These are phyloP conservation scores for Hylia prasina DNA, from an alignment of 2,113 vertebrate genomes.

Conservation along the genomic window DNA sequence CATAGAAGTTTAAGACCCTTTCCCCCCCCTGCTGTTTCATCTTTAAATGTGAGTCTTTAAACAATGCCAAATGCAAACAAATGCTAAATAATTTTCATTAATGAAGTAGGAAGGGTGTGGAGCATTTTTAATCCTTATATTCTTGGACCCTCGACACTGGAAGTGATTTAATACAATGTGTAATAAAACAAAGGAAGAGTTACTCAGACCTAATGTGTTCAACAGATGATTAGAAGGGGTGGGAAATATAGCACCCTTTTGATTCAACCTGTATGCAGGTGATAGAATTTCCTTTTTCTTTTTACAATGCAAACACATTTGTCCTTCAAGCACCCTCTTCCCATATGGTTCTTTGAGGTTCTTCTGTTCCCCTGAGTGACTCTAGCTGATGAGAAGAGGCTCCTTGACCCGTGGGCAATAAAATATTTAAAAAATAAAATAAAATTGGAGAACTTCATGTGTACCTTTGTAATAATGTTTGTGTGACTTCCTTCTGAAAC, in stretches of 20 bases:
- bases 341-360: neutral
- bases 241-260: slow-evolving; percentile 26
- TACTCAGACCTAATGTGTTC: slow-evolving; percentile 50
- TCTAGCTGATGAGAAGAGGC: neutral
- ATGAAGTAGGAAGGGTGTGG: slow-evolving; percentile 20
- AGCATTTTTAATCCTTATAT: slow-evolving; percentile 14
- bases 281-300: slow-evolving; percentile 30
- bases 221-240: slow-evolving; percentile 24
- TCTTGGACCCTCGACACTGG: slow-evolving; percentile 20
- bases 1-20: neutral
- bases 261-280: slow-evolving; percentile 41
- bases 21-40: neutral
- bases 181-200: slow-evolving; percentile 63
- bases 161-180: slow-evolving; percentile 35
- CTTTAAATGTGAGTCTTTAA: neutral
- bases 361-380: neutral
- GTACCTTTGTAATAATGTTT: neutral
- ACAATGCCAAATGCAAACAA: slow-evolving; percentile 42
- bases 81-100: slow-evolving; percentile 21
- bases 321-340: neutral
- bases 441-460: neutral
- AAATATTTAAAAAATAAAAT: neutral
- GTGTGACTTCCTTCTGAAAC: neutral
- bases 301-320: neutral
- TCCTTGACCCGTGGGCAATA: neutral